Conservation (phyloP, 2,797 vertebrate genomes). For the Heterohyrax brucei region DNA sequence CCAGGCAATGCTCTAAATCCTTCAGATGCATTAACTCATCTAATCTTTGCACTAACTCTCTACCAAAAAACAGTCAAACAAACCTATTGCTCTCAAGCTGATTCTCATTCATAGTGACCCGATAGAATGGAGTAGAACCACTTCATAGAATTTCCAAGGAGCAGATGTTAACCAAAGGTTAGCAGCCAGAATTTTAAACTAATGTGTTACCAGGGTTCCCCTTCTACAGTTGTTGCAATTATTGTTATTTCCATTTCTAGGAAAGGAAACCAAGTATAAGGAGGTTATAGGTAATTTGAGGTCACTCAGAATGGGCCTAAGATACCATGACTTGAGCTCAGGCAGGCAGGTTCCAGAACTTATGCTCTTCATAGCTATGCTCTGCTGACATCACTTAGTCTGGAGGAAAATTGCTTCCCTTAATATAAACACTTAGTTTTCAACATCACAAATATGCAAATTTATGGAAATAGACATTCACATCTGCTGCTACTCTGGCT, state of each 20-base stretch:
- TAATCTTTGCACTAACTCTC: constrained; percentile 22
- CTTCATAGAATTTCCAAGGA: no score
- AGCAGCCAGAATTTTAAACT: no score
- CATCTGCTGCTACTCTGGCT: constrained; percentile 83
- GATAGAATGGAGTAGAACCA: no score
- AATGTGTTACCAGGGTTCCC: no score
- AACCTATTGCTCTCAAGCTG: no score
- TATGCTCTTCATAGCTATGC: not conserved
- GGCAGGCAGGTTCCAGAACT: not conserved
- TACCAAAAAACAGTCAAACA: not conserved
- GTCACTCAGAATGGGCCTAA: not conserved
- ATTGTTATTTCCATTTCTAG: constrained; percentile 32
- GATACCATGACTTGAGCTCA: not conserved
- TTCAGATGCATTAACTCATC: not conserved
- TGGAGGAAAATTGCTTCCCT: constrained; percentile 71
- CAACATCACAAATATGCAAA: constrained; percentile 85
- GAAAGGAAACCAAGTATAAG: not conserved
- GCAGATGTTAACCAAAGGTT: no score
- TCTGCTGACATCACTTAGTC: constrained; percentile 45
- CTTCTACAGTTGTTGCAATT: not conserved
- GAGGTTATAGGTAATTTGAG: not conserved
- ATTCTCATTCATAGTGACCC: no score
- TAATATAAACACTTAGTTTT: constrained; percentile 80
- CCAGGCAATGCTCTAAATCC: not conserved
- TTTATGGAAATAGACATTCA: constrained; percentile 88